Base-by-base conservation (phyloP, 2,113 vertebrate species). In the Labeo rohita region DNA sequence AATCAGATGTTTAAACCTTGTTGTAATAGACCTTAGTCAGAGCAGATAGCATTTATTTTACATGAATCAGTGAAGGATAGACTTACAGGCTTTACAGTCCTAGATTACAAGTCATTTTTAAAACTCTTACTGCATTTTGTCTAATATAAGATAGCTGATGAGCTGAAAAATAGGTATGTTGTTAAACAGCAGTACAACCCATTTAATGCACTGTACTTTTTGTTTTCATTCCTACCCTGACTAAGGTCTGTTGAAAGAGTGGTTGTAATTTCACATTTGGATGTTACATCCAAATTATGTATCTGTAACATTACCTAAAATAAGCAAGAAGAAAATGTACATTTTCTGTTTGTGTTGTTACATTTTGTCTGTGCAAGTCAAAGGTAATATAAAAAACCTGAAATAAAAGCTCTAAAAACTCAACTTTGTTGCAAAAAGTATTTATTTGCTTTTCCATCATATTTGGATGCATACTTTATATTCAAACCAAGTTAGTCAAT, bases 1-100 rank as follows among this genome's bases (percentile, higher is more conserved):
- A 93, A 80, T 92, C 52, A 2, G 10, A 80, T 21, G 34, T 61
- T 21, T 80, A 36, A 95, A 78, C 87, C 89, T 39, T 10, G 28
- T 7, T 21, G 4, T 12, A 36, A 18, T 16, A 50, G 18, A 43
- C 47, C 2, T 13, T 45, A 52, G 8, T 6, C 8, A 15, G n/a
- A 23, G 49, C n/a, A 36, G 50, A 36, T 2, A 8, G 2, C 2
- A 2, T 74, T 21, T 13, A 23, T 4, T 45, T 72, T 10, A 43
- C 16, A 21, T 11, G 1, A 72, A 16, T 8, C 36, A 21, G 36
- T 21, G 36, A 43, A 16, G 68, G 16, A 21, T 11, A 72, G 34
- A 68, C 34, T 39, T 36, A 61, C 7, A 65, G 15, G 9, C 66
- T 70, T 70, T 70, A 43, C 16, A 70, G 9, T 72, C 68, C 16